These are phyloP conservation scores for Sciurus vulgaris DNA, from an alignment of 2,797 vertebrate species.

Conservation along the genomic window DNA sequence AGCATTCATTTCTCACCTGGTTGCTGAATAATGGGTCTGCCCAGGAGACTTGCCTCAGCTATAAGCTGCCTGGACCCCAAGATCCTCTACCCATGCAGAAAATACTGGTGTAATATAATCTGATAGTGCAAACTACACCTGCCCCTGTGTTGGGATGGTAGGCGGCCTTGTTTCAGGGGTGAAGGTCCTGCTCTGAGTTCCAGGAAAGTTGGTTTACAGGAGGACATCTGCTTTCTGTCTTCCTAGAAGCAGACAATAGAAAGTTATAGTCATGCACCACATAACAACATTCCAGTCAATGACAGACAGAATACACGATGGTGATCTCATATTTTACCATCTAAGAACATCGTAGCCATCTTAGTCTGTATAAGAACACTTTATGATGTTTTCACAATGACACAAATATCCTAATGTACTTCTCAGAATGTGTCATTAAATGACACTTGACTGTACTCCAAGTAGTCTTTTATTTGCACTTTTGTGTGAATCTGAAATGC, in stretches of 20 bases:
- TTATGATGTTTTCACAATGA: neutral
- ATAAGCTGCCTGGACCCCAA: neutral
- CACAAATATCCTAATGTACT: neutral
- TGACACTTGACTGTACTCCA: neutral
- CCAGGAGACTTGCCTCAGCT: neutral
- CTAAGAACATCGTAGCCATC: neutral
- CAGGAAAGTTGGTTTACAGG: neutral
- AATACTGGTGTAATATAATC: neutral
- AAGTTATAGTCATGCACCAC: neutral
- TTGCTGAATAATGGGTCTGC: constrained; percentile 24
- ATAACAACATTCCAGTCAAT: neutral
- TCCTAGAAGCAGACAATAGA: neutral
- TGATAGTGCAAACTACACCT: neutral
- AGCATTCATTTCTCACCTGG: constrained; percentile 26
- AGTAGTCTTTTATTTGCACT: neutral
- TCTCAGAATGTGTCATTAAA: neutral
- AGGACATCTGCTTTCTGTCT: neutral
- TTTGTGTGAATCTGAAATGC: constrained; percentile 10
- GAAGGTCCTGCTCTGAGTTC: neutral
- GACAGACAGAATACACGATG: neutral
- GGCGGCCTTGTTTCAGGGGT: neutral
- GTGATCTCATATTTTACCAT: neutral
- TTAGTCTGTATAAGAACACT: neutral
- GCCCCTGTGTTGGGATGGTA: no score
- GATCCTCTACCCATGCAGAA: neutral